These are phyloP conservation scores for Neodiprion lecontei DNA, from an alignment of 1,140 invertebrate genomes.

Conservation along the genomic window DNA sequence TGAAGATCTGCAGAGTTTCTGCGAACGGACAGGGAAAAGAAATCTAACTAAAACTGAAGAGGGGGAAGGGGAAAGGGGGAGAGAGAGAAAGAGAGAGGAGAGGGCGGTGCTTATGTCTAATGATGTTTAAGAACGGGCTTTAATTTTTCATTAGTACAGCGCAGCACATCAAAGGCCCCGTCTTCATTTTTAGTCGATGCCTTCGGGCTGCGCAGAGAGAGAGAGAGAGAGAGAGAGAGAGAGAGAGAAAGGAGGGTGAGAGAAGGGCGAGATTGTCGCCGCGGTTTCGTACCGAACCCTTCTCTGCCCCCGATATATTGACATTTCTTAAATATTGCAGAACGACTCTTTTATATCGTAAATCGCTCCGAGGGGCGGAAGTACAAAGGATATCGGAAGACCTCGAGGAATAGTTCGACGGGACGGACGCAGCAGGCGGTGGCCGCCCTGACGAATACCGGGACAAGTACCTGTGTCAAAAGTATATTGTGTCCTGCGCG, in stretches of 20 bases:
- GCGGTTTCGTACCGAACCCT: slow-evolving; percentile 34
- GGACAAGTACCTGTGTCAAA: too few species aligned
- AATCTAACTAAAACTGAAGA: background rate
- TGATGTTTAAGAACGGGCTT: slow-evolving; percentile 62
- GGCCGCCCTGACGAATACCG: background rate
- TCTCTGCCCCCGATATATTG: slow-evolving; percentile 45
- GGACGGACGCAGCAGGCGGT: background rate
- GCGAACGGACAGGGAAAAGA: background rate
- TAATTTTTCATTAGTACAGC: slow-evolving; percentile 62
- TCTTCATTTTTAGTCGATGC: slow-evolving; percentile 57
- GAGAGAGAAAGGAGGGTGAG: slow-evolving; percentile 21
- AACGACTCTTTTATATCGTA: slow-evolving; percentile 11
- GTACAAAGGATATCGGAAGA: slow-evolving; percentile 7
- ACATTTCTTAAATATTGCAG: slow-evolving; percentile 57
- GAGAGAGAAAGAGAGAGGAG: slow-evolving; percentile 26
- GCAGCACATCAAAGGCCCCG: slow-evolving; percentile 54
- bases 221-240: slow-evolving; percentile 14
- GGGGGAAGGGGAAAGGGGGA: background rate
- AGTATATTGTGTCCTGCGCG: too few species aligned
- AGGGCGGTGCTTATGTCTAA: slow-evolving; percentile 53
- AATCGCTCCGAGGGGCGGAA: background rate
- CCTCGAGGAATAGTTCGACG: background rate
- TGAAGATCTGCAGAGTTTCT: too few species aligned
- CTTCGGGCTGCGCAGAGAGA: slow-evolving; percentile 35
- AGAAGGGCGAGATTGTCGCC: slow-evolving; percentile 28